phyloP scores from a whole-genome alignment of 2,888 invertebrate species.

The Listrodromus nycthemerus region DNA sequence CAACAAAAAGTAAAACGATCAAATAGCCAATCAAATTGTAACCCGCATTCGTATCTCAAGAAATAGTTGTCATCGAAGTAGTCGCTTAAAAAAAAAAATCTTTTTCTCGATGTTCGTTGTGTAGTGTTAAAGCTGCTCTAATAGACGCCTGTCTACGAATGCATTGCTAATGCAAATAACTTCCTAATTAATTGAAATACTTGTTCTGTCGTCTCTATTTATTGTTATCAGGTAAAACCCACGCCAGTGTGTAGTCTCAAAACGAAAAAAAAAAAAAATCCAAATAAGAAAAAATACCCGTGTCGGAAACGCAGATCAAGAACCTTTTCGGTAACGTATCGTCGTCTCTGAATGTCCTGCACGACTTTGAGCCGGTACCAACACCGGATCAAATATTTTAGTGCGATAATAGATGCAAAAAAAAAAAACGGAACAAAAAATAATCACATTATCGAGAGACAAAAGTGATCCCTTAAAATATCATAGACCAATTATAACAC shows the following conservation, averaged over 20 bases:
- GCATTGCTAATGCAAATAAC: conserved; percentile 59
- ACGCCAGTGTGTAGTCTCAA: conserved; percentile 11
- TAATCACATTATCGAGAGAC: conserved; percentile 61
- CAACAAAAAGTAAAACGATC: conserved; percentile 50
- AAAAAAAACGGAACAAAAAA: conserved; percentile 17
- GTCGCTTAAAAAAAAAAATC: conserved; percentile 19
- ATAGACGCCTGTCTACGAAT: conserved; percentile 49
- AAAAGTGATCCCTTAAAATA: conserved; percentile 67
- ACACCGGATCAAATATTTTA: conserved; percentile 48
- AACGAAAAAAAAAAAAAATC: not conserved
- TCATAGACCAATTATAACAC: conserved; percentile 66
- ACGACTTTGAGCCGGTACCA: conserved; percentile 2
- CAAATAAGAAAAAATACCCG: conserved; percentile 15
- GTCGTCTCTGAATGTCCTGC: conserved; percentile 14
- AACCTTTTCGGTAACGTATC: conserved; percentile 23
- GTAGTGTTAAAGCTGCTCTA: conserved; percentile 45
- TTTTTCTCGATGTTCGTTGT: conserved; percentile 60
- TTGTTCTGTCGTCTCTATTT: conserved; percentile 28
- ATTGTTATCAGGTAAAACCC: not conserved
- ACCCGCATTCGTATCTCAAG: conserved; percentile 46
- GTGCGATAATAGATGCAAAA: conserved; percentile 24
- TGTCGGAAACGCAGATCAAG: conserved; percentile 50
- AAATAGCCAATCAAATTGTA: conserved; percentile 64
- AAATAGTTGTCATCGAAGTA: conserved; percentile 40
- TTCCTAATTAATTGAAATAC: conserved; percentile 29